Conservation (phyloP, 2,113 vertebrate species). For the human (Homo sapiens) region GRCh38 chr5:93624001-93624500, state of each 20-base stretch:
- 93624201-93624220: neutral
- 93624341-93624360: neutral
- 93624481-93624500: slow-evolving; percentile 20
- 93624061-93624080: slow-evolving; percentile 39
- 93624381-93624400: neutral
- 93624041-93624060: slow-evolving; percentile 15
- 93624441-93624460: neutral
- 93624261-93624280: neutral
- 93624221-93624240: slow-evolving; percentile 11
- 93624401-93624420: neutral
- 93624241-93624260: neutral
- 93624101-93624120: neutral
- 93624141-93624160: neutral
- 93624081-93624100: neutral
- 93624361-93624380: neutral
- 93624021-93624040: neutral
- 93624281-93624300: neutral
- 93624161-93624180: slow-evolving; percentile 17
- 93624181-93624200: neutral
- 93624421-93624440: neutral
- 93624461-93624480: slow-evolving; percentile 27
- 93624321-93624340: neutral
- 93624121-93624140: neutral
- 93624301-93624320: neutral
- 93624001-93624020: slow-evolving; percentile 53